Evolutionary conservation across 2,113 vertebrate species (phyloP), one percentile per base, ranked within the genome.

Genomic region (Psilopogon haemacephalus): DNA sequence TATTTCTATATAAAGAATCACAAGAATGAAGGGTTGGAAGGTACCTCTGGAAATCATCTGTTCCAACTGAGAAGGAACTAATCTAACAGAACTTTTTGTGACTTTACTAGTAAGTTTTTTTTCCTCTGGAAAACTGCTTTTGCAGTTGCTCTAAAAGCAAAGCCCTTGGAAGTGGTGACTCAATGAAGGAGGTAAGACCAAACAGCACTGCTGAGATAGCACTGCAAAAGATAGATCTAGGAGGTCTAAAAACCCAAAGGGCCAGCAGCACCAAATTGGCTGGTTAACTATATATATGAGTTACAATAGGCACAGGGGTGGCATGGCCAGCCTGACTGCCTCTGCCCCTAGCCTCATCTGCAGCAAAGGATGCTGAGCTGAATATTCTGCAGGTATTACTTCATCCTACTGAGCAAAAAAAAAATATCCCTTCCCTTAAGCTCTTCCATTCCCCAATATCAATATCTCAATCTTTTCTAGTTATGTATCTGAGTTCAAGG

Each of bases 341-440:
- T 52, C 86, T 60, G 52, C 62, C 40, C 60, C 46, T 54, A 76
- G 35, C 59, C 37, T 69, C 33, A 38, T 23, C 73, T 63, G 59
- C 70, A 70, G 67, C 11, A 55, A 78, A n/a, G 70, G 35, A 79
- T 26, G 37, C 48, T 50, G 54, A 82, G 82, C 44, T 72, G 44
- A 85, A 63, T 62, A 63, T 93, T 91, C 82, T 85, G 59, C 78
- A 87, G 55, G 32, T 69, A 58, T 79, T 65, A 70, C 42, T 48
- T 58, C 55, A 32, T 26, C 50, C n/a, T 86, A 55, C 52, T 40
- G 27, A 60, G 65, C 27, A 44, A 44, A 79, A 92, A 82, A 96
- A 93, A 76, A 82, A 96, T 91, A 76, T 63, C 33, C 63, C 35
- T 85, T 77, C 65, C 35, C 42, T 85, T 88, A 77, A 77, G 75